A percentile compares a stretch with the other conserved stretches of the same genome.
Conservation (phyloP, 2,113 vertebrate species). For the Petrocephalus zakoni region DNA sequence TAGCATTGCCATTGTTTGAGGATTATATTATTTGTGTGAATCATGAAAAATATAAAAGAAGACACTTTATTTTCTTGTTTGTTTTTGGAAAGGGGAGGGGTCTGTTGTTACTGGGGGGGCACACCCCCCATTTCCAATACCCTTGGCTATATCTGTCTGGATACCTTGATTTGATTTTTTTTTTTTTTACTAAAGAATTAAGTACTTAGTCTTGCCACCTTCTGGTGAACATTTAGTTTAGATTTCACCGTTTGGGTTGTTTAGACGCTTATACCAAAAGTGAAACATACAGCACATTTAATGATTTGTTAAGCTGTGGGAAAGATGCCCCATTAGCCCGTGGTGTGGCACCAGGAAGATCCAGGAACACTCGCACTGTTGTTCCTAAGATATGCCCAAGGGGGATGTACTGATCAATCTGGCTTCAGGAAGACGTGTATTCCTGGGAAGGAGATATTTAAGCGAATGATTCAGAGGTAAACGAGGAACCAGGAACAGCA, state of each 20-base stretch:
- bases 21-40: neutral
- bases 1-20: neutral
- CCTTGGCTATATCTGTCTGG: too few relatives aligned
- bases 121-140: too few relatives aligned
- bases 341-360: neutral
- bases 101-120: neutral
- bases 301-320: neutral
- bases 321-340: neutral
- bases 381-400: neutral
- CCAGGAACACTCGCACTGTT: neutral
- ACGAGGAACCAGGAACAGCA: neutral
- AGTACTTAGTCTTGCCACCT: neutral
- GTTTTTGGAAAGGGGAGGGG: neutral
- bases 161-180: neutral
- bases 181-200: neutral
- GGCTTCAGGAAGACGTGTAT: neutral
- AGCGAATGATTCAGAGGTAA: neutral
- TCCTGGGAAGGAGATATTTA: neutral
- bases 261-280: neutral
- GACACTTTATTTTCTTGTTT: neutral
- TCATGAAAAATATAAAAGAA: neutral
- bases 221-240: neutral
- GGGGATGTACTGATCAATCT: neutral
- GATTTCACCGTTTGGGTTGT: neutral
- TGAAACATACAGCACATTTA: neutral